A percentile compares a stretch with the other conserved stretches of the same genome.
phyloP scores from a whole-genome alignment of 2,113 vertebrate genomes.

The Oncorhynchus keta region DNA sequence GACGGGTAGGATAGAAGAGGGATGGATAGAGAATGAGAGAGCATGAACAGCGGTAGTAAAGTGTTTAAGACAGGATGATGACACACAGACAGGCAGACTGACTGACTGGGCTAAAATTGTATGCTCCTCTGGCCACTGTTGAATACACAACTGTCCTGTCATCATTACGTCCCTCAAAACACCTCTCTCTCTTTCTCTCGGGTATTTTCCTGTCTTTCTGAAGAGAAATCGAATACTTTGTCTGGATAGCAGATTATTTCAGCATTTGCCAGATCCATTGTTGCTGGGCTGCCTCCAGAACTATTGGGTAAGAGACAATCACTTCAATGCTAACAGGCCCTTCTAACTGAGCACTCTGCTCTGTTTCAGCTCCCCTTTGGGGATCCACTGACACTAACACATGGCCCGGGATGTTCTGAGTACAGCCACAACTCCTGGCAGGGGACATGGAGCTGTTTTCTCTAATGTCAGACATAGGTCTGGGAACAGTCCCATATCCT shows the following conservation, averaged over 20 bases:
- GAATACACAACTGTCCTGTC: conserved; percentile 36
- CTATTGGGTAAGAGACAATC: background rate
- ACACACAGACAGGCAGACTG: conserved; percentile 22
- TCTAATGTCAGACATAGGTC: background rate
- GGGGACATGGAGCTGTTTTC: background rate
- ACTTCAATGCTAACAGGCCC: conserved; percentile 11
- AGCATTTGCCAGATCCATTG: conserved; percentile 11
- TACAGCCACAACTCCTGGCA: background rate
- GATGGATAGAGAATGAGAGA: background rate
- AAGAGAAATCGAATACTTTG: background rate
- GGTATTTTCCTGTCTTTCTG: background rate
- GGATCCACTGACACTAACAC: background rate
- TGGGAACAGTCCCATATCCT: background rate
- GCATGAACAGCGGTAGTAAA: background rate
- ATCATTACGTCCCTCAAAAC: conserved; percentile 19
- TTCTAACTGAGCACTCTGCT: background rate
- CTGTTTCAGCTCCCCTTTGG: background rate
- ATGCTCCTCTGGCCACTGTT: conserved; percentile 18
- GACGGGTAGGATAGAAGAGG: background rate
- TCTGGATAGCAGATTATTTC: conserved; percentile 24
- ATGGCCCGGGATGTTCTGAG: background rate
- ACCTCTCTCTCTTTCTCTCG: background rate
- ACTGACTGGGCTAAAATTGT: conserved; percentile 25
- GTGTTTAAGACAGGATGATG: conserved; percentile 13
- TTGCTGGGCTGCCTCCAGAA: conserved; percentile 12